A percentile compares a stretch with the other conserved stretches of the same genome.
These are phyloP conservation scores for Homarus americanus DNA, from an alignment of 1,140 invertebrate genomes.

Conservation along the genomic window DNA sequence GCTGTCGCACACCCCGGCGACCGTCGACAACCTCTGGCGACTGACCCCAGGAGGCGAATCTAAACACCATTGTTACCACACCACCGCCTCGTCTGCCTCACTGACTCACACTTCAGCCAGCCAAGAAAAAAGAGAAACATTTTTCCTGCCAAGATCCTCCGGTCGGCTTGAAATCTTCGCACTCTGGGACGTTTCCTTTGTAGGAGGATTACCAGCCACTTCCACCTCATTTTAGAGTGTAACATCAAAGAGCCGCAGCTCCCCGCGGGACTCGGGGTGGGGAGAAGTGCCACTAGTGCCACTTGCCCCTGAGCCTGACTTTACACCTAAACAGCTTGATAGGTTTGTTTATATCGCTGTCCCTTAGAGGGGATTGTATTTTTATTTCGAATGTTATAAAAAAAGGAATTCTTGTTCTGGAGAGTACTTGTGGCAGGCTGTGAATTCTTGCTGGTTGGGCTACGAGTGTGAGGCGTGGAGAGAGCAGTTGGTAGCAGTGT, in stretches of 20 bases:
- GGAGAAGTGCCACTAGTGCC: background rate
- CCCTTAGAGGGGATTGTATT: background rate
- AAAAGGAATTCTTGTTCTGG: background rate
- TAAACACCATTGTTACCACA: conserved; percentile 1
- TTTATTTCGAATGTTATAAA: background rate
- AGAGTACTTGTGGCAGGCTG: too few species aligned
- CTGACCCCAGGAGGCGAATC: background rate
- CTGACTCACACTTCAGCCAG: background rate
- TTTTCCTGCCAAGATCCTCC: background rate
- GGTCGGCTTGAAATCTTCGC: background rate
- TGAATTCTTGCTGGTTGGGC: too few species aligned
- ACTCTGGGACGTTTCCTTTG: conserved; percentile 22
- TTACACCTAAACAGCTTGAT: background rate
- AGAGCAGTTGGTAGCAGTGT: background rate
- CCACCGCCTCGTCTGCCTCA: background rate
- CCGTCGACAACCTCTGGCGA: background rate
- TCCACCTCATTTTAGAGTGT: conserved; percentile 39
- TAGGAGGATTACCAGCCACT: conserved; percentile 34
- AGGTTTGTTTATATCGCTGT: background rate
- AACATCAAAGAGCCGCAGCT: conserved; percentile 31
- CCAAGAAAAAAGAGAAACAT: background rate
- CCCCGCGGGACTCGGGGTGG: conserved; percentile 27
- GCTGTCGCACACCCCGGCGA: conserved; percentile 1
- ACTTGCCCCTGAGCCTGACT: background rate
- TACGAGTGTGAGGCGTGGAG: background rate